Evolutionary conservation across 2,888 invertebrate species (phyloP).

Genomic region (Campaea margaritaria): DNA sequence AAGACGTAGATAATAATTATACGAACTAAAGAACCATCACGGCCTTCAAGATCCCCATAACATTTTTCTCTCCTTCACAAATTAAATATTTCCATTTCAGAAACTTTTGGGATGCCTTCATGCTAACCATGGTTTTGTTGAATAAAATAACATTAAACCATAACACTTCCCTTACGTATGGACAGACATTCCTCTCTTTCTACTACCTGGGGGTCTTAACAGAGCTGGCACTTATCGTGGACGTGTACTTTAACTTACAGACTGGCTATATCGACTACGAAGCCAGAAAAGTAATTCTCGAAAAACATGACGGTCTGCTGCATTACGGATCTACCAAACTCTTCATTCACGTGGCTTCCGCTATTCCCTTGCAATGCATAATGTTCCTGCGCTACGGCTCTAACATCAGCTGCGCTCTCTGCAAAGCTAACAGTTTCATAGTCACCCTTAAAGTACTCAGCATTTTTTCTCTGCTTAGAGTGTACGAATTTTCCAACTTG

Average conservation of each 20-base stretch:
- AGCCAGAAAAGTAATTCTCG: conserved; percentile 42
- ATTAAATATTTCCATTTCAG: conserved; percentile 42
- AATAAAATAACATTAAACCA: conserved; percentile 43
- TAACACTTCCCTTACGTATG: conserved; percentile 43
- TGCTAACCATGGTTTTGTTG: conserved; percentile 37
- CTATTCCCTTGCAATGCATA: conserved; percentile 49
- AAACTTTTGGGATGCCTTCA: conserved; percentile 45
- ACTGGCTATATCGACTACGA: conserved; percentile 47
- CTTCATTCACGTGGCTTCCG: conserved; percentile 48
- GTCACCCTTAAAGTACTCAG: conserved; percentile 41
- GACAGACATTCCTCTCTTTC: conserved; percentile 6
- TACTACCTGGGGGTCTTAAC: conserved; percentile 40
- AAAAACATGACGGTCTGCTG: conserved; percentile 34
- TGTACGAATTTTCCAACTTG: conserved; percentile 45
- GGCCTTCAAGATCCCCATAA: too few relatives aligned
- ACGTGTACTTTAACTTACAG: conserved; percentile 45
- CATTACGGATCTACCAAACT: conserved; percentile 49
- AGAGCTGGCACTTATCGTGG: conserved; percentile 44
- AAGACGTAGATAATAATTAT: too few relatives aligned
- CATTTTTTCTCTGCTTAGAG: conserved; percentile 38
- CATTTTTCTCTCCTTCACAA: too few relatives aligned
- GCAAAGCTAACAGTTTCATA: conserved; percentile 46
- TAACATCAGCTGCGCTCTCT: conserved; percentile 38
- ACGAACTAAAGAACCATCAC: too few relatives aligned
- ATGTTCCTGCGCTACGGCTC: conserved; percentile 48